These are phyloP conservation scores for Drosophila trapezifrons DNA, from an alignment of 1,140 invertebrate genomes.

Conservation along the genomic window DNA sequence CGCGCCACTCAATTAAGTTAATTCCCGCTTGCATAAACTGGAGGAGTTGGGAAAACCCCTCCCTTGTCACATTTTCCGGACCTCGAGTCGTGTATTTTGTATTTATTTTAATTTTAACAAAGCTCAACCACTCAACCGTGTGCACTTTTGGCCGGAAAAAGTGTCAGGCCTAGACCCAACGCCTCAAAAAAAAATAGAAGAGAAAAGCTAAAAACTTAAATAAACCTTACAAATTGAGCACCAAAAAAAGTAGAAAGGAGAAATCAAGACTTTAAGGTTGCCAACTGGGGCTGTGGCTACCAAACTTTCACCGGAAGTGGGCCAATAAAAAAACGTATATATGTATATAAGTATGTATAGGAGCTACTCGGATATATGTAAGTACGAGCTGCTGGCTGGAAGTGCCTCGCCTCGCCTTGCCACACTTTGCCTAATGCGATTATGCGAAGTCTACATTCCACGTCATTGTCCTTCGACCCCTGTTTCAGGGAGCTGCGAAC, in stretches of 20 bases:
- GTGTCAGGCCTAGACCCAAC: slow-evolving; percentile 53
- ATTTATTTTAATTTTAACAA: slow-evolving; percentile 73
- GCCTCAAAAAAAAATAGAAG: neutral
- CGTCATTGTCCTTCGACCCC: slow-evolving; percentile 8
- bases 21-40: slow-evolving; percentile 70
- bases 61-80: slow-evolving; percentile 30
- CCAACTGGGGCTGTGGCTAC: slow-evolving; percentile 14
- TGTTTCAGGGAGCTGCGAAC: neutral
- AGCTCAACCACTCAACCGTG: slow-evolving; percentile 69
- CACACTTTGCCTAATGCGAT: slow-evolving; percentile 71
- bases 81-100: slow-evolving; percentile 63
- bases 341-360: slow-evolving; percentile 2
- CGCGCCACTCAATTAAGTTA: slow-evolving; percentile 75
- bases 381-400: slow-evolving; percentile 27
- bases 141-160: slow-evolving; percentile 61
- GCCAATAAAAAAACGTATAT: slow-evolving; percentile 29
- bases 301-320: slow-evolving; percentile 35
- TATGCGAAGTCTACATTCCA: slow-evolving; percentile 30
- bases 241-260: neutral
- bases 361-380: neutral
- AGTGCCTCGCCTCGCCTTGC: slow-evolving; percentile 3
- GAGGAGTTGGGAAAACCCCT: neutral
- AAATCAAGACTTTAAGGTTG: slow-evolving; percentile 35
- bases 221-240: slow-evolving; percentile 17
- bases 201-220: slow-evolving; percentile 13